Evolutionary conservation across 1,140 invertebrate genomes (phyloP), one percentile per base, ranked within the genome.

Genomic region (Danaus plexippus): DNA sequence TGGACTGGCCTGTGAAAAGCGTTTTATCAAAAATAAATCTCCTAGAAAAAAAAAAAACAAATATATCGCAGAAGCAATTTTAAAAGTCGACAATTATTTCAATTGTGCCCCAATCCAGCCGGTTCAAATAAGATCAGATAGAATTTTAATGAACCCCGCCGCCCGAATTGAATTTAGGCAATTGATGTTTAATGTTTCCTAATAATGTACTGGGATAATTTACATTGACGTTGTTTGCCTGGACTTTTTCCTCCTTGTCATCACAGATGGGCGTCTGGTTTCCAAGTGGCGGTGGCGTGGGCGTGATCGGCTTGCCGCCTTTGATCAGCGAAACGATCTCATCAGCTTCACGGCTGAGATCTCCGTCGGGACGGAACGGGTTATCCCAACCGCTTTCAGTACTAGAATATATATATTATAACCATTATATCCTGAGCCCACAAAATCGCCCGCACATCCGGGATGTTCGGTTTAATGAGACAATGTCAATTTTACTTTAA

Each of bases 311-410:
- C 63, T 88, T 88, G 59, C 86, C 83, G 69, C 94, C 95, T 87
- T 96, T 96, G 82, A 97, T 97, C 84, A 96, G 89, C 72, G 96
- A 95, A 32, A 98, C 95, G 67, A 99, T 97, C 87, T 97, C 95
- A 80, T 98, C 97, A 11, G 97, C 96, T 87, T 99, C 97, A 72
- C 94, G 91, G 66, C 94, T 96, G 62, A 99, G 88, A 86, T 98
- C 96, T 48, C 97, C 96, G 71, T 97, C 97, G 6, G 97, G 97
- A 81, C 96, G 92, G 90, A 98, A 99, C 22, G 97, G 97, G 88
- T 98, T 99, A 85, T 99, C 97, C 92, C 96, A 96, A 48, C 95
- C 96, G 77, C 94, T 97, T 75, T 98, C 96, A 67, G 94, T 94
- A 86, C 96, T 98, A 90, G 66, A 92, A 83, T 12, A 52, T 51